Evolutionary conservation across 2,113 vertebrate species (phyloP).

Genomic region (Oryzias javanicus): DNA sequence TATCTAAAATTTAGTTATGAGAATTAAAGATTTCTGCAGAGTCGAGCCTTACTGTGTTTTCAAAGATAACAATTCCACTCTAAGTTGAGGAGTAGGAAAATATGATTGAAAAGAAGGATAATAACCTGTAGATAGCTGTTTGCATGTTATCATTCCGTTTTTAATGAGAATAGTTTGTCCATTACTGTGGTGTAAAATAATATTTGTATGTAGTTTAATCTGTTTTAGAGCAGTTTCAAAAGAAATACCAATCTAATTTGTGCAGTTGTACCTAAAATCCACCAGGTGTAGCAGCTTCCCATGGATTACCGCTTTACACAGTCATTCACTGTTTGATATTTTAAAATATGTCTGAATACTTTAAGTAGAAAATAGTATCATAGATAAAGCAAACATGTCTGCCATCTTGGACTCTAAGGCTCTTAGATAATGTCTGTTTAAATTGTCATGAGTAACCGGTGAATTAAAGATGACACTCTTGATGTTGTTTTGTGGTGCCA

Average conservation of each 20-base stretch:
- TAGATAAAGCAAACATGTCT: conserved; percentile 10
- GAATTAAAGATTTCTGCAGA: not conserved
- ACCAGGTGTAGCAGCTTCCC: conserved; percentile 65
- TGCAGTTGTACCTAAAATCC: conserved; percentile 39
- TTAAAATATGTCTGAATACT: conserved; percentile 10
- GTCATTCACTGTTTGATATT: conserved; percentile 24
- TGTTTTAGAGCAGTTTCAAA: too few relatives aligned
- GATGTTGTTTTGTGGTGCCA: conserved; percentile 6
- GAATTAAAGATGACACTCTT: conserved; percentile 48
- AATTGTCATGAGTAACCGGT: conserved; percentile 38
- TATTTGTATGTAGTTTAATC: too few relatives aligned
- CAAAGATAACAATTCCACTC: not conserved
- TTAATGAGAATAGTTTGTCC: not conserved
- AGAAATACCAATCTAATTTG: not conserved
- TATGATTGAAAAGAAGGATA: not conserved
- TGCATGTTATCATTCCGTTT: not conserved
- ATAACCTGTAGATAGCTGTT: too few relatives aligned
- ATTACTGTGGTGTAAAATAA: too few relatives aligned
- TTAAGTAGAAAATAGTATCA: conserved; percentile 15
- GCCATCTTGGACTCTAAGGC: conserved; percentile 4
- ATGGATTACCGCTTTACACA: conserved; percentile 20
- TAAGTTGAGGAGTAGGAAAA: not conserved
- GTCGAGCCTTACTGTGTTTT: not conserved
- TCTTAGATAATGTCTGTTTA: conserved; percentile 47
- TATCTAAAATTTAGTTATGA: not conserved